phyloP scores from a whole-genome alignment of 2,888 invertebrate species.

The Junonia oenone region DNA sequence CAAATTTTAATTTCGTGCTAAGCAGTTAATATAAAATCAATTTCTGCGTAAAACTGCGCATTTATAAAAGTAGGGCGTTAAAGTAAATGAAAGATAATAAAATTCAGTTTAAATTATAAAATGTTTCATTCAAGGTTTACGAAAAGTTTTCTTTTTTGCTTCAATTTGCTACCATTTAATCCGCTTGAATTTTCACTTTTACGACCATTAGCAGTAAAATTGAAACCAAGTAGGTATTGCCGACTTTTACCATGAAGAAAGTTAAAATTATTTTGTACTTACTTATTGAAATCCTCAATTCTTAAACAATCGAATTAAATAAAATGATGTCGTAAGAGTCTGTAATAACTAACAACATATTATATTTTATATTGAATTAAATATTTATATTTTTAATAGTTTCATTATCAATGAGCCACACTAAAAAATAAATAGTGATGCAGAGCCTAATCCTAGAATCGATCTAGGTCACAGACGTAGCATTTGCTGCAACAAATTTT shows the following conservation, averaged over 20 bases:
- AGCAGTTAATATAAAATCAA: neutral
- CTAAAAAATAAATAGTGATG: neutral
- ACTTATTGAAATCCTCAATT: neutral
- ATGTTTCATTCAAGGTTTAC: neutral
- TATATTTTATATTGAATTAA: neutral
- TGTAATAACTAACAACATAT: neutral
- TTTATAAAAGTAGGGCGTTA: neutral
- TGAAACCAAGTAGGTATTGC: neutral
- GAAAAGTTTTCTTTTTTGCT: neutral
- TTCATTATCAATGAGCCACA: neutral
- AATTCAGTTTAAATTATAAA: neutral
- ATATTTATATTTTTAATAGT: neutral
- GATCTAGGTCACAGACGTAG: constrained; percentile 27
- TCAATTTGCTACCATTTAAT: neutral
- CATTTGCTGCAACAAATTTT: constrained; percentile 24
- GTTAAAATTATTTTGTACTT: neutral
- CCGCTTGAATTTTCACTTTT: neutral
- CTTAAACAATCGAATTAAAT: too few species aligned
- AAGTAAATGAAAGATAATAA: neutral
- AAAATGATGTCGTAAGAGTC: neutral
- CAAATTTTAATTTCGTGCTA: neutral
- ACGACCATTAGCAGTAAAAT: neutral
- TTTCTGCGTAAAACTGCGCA: neutral
- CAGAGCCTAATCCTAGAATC: constrained; percentile 12
- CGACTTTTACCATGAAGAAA: neutral